Conservation (phyloP, 2,797 vertebrate genomes). For the Sciaenops ocellatus region DNA sequence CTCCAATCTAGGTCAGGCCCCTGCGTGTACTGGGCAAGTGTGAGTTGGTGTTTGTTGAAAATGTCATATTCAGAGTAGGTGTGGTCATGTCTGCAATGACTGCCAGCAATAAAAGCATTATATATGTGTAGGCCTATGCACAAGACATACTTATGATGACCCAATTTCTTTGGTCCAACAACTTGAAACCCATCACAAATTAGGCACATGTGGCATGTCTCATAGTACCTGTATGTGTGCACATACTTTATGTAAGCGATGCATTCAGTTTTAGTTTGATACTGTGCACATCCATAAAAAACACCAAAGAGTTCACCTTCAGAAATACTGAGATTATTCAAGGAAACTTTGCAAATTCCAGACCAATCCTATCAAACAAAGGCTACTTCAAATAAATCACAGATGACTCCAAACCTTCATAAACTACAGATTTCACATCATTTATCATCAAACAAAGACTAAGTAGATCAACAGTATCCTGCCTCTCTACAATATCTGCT, state of each 20-base stretch:
- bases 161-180: background rate
- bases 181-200: too few species aligned
- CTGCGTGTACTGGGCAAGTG: background rate
- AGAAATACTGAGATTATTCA: background rate
- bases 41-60: background rate
- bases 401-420: background rate
- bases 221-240: background rate
- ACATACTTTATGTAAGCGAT: background rate
- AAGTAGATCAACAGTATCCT: too few species aligned
- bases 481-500: background rate
- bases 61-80: background rate
- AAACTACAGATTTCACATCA: background rate
- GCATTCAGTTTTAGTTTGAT: too few species aligned
- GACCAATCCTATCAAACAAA: background rate
- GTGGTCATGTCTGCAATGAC: background rate
- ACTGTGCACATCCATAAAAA: background rate
- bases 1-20: conserved; percentile 46
- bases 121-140: too few species aligned
- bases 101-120: background rate
- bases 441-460: background rate
- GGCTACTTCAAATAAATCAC: background rate
- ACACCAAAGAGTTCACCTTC: background rate
- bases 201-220: background rate
- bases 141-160: background rate
- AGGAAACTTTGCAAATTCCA: background rate